Base-by-base conservation (phyloP, 37 sponge, comb jelly and placozoan species). In the Theonella swinhoei region DNA sequence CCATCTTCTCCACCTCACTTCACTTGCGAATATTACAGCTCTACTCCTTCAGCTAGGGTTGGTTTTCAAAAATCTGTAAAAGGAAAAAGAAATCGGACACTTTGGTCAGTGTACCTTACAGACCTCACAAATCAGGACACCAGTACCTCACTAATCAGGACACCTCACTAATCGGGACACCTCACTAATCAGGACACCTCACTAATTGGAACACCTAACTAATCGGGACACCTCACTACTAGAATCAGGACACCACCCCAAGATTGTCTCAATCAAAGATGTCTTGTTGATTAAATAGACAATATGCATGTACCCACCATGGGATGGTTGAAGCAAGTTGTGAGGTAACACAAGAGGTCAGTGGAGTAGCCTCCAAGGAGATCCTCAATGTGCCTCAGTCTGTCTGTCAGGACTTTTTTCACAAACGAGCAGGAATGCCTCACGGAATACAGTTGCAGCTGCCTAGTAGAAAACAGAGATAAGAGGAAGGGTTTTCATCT, bases 401-500 rank as follows among this genome's bases (percentile, higher is more conserved):
- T 42, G 11, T 26, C 40, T 8, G 38, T 22, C 1, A 36, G 47
- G 20, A 41, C 31, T 25, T 66, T 24, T 28, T 67, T 75, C 25
- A 58, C 75, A 42, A 83, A 83, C 17, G 84, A 83, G 14, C 36
- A 8, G 37, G 75, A 83, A 39, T 66, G 64, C 47, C 67, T 63
- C 35, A 66, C 68, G 0, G 59, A 74, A 65, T 83, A 83, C 11
- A 64, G 31, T 37, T 74, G 39, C 76, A 83, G 35, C 58, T 83
- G 84, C 76, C 84, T 83, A 43, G 3, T 65, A 1, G 34, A 14
- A 42, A 78, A 4, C 3, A 29, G 1, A 22, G 2, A 33, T 59
- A 31, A 9, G 9, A 38, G 19, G 60, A 58, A 58, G 19, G 19
- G 60, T 20, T 58, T 58, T 58, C 60, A 19, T 19, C 60, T 20